phyloP scores from a whole-genome alignment of 2,888 invertebrate genomes.

The Carcina quercana region DNA sequence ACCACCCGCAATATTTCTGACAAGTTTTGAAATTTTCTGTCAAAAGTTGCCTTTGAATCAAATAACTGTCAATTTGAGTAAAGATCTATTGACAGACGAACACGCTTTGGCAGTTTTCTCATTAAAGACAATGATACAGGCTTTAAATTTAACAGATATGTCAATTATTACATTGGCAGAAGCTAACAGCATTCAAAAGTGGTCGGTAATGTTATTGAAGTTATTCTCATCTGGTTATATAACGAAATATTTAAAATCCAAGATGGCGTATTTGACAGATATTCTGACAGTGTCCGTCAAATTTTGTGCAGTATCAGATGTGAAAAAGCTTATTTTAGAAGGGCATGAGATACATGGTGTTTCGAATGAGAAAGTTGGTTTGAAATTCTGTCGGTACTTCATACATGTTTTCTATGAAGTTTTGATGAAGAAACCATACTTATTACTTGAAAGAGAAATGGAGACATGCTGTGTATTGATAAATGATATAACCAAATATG shows the following conservation, averaged over 20 bases:
- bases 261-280: constrained; percentile 25
- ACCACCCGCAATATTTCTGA: constrained; percentile 7
- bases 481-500: constrained; percentile 27
- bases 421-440: constrained; percentile 23
- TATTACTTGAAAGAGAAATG: constrained; percentile 23
- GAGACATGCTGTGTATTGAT: constrained; percentile 21
- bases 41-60: constrained; percentile 19
- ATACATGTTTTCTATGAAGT: constrained; percentile 23
- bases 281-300: constrained; percentile 27
- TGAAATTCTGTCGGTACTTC: constrained; percentile 25
- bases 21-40: constrained; percentile 19
- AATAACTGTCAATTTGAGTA: constrained; percentile 24
- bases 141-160: constrained; percentile 10
- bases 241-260: constrained; percentile 5
- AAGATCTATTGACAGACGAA: constrained; percentile 16
- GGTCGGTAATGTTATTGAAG: constrained; percentile 4
- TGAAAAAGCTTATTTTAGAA: constrained; percentile 20
- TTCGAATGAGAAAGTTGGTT: constrained; percentile 18
- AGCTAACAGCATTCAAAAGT: constrained; percentile 3
- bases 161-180: constrained; percentile 7
- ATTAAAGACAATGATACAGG: constrained; percentile 22
- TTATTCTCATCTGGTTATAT: constrained; percentile 2
- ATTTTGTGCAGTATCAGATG: constrained; percentile 18
- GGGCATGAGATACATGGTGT: constrained; percentile 15
- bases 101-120: constrained; percentile 16